Evolutionary conservation across 2,888 invertebrate genomes (phyloP), one percentile per base, ranked within the genome.

Genomic region (Apotomis capreana): DNA sequence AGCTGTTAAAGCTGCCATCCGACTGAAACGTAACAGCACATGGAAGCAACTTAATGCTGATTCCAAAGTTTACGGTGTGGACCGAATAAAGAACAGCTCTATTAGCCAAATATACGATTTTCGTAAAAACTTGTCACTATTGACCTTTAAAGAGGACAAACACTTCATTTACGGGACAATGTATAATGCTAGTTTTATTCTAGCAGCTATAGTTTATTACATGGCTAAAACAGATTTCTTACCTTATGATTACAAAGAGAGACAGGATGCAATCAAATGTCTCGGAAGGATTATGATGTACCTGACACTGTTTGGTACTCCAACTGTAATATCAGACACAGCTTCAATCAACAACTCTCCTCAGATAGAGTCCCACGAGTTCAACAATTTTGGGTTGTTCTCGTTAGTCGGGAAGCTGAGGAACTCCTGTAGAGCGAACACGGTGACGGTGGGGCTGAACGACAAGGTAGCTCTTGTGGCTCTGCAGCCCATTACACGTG

Each of bases 341-440:
- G 62, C 72, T 2, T 69, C 59, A 0, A 61, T 63, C 10, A 12
- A 62, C 3, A 59, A 59, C 40, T 37, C 5, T 5, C 46, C 67
- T 1, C 13, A 68, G 44, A 72, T 69, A 9, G 52, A 63, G 9
- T 59, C 51, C 4, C 69, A 69, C 37, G 40, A 54, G 4, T 36
- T 36, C 13, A 13, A 68, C n/a, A 79, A 77, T 67, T 60, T 59
- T 68, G 81, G 78, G 26, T 71, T 74, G 13, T 83, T 77, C 65
- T 69, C 81, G 3, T 78, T 83, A 9, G 73, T 77, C 58, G 78
- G 82, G 5, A 83, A 83, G 75, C 15, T 84, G 40, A 77, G 74
- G 44, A 73, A 77, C n/a, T 76, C 77, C 3, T 84, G 83, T 59
- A 64, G 54, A 2, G 76, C 83, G 0, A 84, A 84, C 75, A 62